These are phyloP conservation scores for Drosophila anomelani DNA, from an alignment of 2,888 invertebrate genomes.

Conservation along the genomic window DNA sequence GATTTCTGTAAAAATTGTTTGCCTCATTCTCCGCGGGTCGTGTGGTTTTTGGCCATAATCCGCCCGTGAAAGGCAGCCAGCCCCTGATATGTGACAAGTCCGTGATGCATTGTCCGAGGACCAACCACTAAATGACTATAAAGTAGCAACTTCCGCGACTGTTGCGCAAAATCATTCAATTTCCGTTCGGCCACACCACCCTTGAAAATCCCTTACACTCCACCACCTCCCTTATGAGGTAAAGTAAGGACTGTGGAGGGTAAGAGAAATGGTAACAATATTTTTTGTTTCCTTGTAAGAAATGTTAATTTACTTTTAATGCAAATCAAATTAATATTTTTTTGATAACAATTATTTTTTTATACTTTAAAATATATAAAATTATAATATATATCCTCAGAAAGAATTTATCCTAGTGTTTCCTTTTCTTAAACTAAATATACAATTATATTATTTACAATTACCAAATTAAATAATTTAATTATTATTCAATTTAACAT, in stretches of 20 bases:
- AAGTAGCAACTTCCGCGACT: conserved; percentile 83
- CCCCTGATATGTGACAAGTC: conserved; percentile 52
- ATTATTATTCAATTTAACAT: not conserved
- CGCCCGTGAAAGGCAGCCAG: conserved; percentile 56
- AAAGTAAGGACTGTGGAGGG: not conserved
- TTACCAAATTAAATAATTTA: not conserved
- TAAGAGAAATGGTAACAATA: not conserved
- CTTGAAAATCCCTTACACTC: conserved; percentile 28
- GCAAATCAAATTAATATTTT: too few species aligned
- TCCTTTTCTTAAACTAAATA: too few species aligned
- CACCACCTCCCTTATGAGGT: conserved; percentile 1
- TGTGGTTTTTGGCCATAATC: conserved; percentile 64
- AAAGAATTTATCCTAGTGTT: too few species aligned
- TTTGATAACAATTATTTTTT: too few species aligned
- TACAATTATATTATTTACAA: not conserved
- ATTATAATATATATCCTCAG: too few species aligned
- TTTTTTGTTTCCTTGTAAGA: too few species aligned
- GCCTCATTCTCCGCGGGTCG: conserved; percentile 11
- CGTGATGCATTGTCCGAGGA: conserved; percentile 66
- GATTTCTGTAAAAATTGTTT: conserved; percentile 65
- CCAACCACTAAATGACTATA: conserved; percentile 84
- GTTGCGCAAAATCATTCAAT: conserved; percentile 84
- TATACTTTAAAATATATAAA: too few species aligned
- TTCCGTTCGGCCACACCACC: conserved; percentile 77
- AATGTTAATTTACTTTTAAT: too few species aligned